Conservation (phyloP, 2,888 invertebrate species). For the Julus scandinavius region DNA sequence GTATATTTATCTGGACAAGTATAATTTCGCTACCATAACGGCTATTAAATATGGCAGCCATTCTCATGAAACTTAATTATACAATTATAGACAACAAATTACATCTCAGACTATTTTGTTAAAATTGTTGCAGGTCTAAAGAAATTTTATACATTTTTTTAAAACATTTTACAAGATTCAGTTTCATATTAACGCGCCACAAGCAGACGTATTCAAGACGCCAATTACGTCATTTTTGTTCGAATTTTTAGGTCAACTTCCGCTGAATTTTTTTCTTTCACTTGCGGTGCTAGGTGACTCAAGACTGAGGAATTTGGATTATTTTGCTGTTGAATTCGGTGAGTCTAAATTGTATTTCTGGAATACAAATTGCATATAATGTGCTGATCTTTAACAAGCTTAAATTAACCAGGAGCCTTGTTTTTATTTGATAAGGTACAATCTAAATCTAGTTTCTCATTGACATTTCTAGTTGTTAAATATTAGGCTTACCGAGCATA, state of each 20-base stretch:
- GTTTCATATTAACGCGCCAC: not conserved
- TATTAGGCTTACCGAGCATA: not conserved
- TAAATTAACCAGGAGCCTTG: not conserved
- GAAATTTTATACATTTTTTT: too few relatives aligned
- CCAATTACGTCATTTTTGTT: conserved; percentile 11
- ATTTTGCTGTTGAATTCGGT: not conserved
- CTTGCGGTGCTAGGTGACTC: not conserved
- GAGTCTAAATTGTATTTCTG: not conserved
- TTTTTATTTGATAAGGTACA: not conserved
- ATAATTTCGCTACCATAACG: too few relatives aligned
- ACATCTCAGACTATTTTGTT: too few relatives aligned
- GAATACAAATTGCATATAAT: not conserved
- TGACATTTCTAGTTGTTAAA: conserved; percentile 33
- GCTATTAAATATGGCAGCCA: too few relatives aligned
- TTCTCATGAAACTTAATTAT: too few relatives aligned
- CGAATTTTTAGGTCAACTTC: not conserved
- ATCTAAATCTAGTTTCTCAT: not conserved
- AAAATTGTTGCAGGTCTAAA: too few relatives aligned
- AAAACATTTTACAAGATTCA: too few relatives aligned
- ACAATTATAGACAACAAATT: too few relatives aligned
- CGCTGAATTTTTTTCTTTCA: not conserved
- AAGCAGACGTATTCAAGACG: conserved; percentile 4
- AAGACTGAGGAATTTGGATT: conserved; percentile 9
- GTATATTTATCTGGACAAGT: too few relatives aligned
- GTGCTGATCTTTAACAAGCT: not conserved